Percentiles rank a stretch among this genome's conserved stretches.
Conservation (phyloP, 2,888 invertebrate genomes). For the Callyntrura guangdongensis region DNA sequence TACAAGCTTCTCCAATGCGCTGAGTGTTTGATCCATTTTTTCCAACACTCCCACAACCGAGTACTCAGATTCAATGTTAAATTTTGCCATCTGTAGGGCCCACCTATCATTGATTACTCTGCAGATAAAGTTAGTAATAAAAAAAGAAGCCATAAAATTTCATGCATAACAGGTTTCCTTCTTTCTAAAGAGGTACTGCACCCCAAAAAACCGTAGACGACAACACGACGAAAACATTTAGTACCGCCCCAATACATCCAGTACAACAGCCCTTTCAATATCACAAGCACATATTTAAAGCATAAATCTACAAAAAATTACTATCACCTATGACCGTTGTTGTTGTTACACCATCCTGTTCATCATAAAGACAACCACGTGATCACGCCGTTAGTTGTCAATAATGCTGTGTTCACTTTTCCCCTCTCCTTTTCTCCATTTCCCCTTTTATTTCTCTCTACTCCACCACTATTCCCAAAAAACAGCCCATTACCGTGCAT, state of each 20-base stretch:
- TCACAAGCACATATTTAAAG: too few species aligned
- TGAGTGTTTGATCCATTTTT: slow-evolving; percentile 93
- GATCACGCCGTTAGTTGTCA: too few species aligned
- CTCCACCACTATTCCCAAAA: too few species aligned
- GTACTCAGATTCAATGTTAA: slow-evolving; percentile 94
- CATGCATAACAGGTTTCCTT: slow-evolving; percentile 59
- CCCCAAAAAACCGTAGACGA: too few species aligned
- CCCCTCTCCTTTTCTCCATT: background rate
- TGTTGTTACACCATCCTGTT: too few species aligned
- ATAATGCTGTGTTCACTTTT: slow-evolving; percentile 22
- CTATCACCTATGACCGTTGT: background rate
- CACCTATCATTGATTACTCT: slow-evolving; percentile 95
- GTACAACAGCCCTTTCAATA: background rate
- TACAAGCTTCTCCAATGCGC: slow-evolving; percentile 93
- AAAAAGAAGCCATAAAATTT: slow-evolving; percentile 67
- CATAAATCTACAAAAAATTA: background rate
- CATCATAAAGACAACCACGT: too few species aligned
- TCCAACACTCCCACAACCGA: slow-evolving; percentile 96
- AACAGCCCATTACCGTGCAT: too few species aligned
- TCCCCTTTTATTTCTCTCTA: background rate
- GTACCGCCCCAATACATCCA: background rate
- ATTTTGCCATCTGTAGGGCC: slow-evolving; percentile 93
- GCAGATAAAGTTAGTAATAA: slow-evolving; percentile 82
- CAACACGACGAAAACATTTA: slow-evolving; percentile 8
- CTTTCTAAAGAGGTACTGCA: background rate